A percentile compares a stretch with the other conserved stretches of the same genome.
Evolutionary conservation across 2,888 invertebrate species (phyloP).

Genomic region (Tenthredo notha): DNA sequence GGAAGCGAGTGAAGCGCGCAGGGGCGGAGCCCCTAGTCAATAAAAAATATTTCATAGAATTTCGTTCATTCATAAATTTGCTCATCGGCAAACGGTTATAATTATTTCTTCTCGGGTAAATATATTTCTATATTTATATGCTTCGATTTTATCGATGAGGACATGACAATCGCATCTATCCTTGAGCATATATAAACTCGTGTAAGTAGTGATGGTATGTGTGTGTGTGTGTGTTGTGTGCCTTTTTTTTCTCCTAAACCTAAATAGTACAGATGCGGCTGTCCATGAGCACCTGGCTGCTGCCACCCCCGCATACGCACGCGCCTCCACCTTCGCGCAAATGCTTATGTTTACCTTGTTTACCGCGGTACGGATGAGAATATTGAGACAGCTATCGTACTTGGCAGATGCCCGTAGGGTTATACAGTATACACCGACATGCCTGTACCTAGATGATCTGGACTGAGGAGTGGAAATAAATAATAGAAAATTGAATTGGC

Average conservation of each 20-base stretch:
- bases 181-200: constrained; percentile 8
- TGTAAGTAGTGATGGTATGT: background rate
- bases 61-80: background rate
- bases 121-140: background rate
- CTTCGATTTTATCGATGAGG: background rate
- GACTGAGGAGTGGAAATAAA: background rate
- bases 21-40: too few species aligned
- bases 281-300: constrained; percentile 52
- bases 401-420: constrained; percentile 18
- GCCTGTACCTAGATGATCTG: background rate
- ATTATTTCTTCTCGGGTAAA: background rate
- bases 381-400: constrained; percentile 33
- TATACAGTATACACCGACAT: background rate
- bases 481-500: constrained; percentile 2
- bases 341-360: constrained; percentile 28
- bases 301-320: constrained; percentile 45
- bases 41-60: background rate
- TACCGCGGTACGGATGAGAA: constrained; percentile 19
- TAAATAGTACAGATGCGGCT: constrained; percentile 55
- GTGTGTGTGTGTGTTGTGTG: too few species aligned
- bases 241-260: constrained; percentile 37
- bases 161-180: background rate
- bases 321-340: constrained; percentile 11
- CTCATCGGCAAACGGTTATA: background rate
- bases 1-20: too few species aligned